A percentile compares a stretch with the other conserved stretches of the same genome.
Evolutionary conservation across 2,888 invertebrate genomes (phyloP).

Genomic region (Sesamia inferens): DNA sequence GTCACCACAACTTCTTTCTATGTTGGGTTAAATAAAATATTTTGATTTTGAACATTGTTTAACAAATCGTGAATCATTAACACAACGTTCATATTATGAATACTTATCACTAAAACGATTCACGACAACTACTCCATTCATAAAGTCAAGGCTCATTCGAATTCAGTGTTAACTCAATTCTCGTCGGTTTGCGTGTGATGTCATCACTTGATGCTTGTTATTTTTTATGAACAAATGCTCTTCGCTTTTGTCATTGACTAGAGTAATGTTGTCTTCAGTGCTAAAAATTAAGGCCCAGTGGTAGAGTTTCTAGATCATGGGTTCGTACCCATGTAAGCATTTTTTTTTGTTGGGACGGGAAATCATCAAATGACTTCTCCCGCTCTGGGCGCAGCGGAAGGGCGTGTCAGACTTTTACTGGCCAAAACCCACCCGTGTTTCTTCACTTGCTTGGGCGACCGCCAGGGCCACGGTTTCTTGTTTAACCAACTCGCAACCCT

Average conservation of each 20-base stretch:
- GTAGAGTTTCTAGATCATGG: no score
- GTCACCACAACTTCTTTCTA: no score
- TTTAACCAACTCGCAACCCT: no score
- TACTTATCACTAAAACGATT: slow-evolving; percentile 7
- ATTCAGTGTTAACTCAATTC: slow-evolving; percentile 30
- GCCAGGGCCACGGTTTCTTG: no score
- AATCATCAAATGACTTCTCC: no score
- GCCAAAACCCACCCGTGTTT: no score
- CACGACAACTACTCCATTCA: slow-evolving; percentile 33
- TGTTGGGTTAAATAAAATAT: no score
- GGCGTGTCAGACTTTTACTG: no score
- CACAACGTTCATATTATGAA: background rate
- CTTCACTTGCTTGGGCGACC: no score
- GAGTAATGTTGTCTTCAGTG: background rate
- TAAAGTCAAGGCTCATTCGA: slow-evolving; percentile 30
- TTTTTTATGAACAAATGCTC: slow-evolving; percentile 13
- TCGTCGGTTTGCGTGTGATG: slow-evolving; percentile 18
- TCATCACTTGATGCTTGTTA: slow-evolving; percentile 37
- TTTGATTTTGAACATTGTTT: background rate
- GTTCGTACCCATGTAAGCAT: no score
- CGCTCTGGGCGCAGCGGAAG: no score
- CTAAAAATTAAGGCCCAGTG: background rate
- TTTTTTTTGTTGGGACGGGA: no score
- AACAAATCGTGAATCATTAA: background rate
- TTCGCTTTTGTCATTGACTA: slow-evolving; percentile 17